Conservation (phyloP, 2,888 invertebrate species). For the Hyppa rectilinea region DNA sequence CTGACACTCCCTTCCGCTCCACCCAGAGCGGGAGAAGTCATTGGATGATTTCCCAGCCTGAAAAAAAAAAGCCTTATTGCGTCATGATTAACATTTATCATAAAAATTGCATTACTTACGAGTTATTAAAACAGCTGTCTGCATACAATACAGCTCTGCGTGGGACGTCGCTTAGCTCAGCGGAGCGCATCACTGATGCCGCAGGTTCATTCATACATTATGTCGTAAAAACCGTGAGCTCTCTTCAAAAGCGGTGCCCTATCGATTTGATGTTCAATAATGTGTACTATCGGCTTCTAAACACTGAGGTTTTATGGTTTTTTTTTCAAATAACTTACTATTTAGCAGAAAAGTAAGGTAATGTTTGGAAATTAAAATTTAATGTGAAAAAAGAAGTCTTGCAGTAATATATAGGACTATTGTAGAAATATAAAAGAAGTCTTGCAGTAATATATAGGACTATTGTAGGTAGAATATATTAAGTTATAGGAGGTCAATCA, state of each 20-base stretch:
- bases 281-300: neutral
- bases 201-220: constrained; percentile 34
- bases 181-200: constrained; percentile 47
- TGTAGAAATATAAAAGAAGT: too few relatives aligned
- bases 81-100: neutral
- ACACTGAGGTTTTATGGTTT: neutral
- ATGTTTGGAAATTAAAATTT: too few relatives aligned
- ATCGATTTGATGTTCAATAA: neutral
- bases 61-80: too few relatives aligned
- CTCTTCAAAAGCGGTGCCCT: constrained; percentile 8
- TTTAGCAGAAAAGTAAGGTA: too few relatives aligned
- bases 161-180: constrained; percentile 60
- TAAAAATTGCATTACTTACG: neutral
- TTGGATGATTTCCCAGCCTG: too few relatives aligned
- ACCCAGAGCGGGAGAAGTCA: too few relatives aligned
- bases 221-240: constrained; percentile 48
- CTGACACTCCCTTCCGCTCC: too few relatives aligned
- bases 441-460: too few relatives aligned
- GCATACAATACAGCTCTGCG: constrained; percentile 48
- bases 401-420: too few relatives aligned
- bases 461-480: neutral
- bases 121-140: constrained; percentile 17
- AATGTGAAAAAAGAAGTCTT: too few relatives aligned
- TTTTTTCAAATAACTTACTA: neutral
- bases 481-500: too few relatives aligned